Conservation (phyloP, 2,113 vertebrate species). For the Theropithecus gelada region DNA sequence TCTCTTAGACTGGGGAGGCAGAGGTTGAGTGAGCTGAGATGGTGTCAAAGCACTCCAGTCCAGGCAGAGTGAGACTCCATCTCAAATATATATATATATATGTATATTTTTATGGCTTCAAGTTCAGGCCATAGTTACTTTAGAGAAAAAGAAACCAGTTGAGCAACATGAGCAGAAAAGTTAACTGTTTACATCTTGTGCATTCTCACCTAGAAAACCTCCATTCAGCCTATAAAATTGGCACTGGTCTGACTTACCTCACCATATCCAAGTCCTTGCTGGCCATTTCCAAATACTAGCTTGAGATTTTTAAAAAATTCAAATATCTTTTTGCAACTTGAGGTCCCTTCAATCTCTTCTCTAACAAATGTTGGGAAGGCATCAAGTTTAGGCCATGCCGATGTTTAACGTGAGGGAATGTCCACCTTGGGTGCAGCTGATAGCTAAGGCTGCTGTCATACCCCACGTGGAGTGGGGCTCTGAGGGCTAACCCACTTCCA, state of each 20-base stretch:
- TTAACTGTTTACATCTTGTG: background rate
- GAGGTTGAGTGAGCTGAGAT: no score
- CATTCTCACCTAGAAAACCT: background rate
- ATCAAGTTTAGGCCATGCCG: fast-evolving
- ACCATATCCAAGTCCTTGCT: background rate
- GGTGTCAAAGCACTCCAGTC: no score
- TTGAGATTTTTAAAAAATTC: background rate
- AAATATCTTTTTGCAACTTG: no score
- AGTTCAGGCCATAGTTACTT: background rate
- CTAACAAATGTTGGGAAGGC: background rate
- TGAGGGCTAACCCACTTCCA: background rate
- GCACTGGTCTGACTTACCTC: fast-evolving
- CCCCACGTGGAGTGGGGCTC: background rate
- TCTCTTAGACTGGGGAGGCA: no score
- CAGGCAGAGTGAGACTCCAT: no score
- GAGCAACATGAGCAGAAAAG: background rate
- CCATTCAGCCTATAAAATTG: background rate
- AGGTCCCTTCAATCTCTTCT: background rate
- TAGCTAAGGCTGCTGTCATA: fast-evolving
- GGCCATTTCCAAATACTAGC: background rate
- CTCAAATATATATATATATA: no score
- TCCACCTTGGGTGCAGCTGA: no score
- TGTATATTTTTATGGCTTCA: background rate
- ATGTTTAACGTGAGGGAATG: background rate
- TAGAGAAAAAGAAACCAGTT: background rate